phyloP scores from a whole-genome alignment of 2,888 invertebrate species.

The Ariolimax columbianus region DNA sequence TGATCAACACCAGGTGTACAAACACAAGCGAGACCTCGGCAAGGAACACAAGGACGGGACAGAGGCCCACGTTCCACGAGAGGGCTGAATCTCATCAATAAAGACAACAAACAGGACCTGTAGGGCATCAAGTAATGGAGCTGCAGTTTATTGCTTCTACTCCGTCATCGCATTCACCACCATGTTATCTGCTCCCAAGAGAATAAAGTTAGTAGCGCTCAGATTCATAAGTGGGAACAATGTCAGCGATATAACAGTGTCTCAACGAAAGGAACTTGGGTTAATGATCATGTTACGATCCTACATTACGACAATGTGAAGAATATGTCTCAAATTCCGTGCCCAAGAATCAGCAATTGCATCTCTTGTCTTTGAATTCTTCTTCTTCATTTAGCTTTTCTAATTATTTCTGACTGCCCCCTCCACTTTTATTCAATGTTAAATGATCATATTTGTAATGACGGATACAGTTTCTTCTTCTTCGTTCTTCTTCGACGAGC shows the following conservation, averaged over 20 bases:
- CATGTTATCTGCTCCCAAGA: background rate
- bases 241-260: background rate
- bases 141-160: background rate
- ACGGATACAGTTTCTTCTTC: too few relatives aligned
- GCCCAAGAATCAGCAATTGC: too few relatives aligned
- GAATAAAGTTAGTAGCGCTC: background rate
- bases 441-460: too few relatives aligned
- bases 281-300: too few relatives aligned
- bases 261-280: background rate
- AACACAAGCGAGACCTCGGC: background rate
- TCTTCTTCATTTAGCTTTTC: too few relatives aligned
- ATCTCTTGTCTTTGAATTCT: too few relatives aligned
- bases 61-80: background rate
- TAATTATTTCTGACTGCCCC: too few relatives aligned
- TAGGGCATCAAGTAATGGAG: background rate
- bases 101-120: constrained; percentile 14
- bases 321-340: too few relatives aligned
- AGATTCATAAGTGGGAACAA: background rate
- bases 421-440: too few relatives aligned
- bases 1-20: constrained; percentile 11
- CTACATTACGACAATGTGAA: too few relatives aligned
- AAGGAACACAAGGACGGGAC: background rate
- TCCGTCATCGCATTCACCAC: background rate
- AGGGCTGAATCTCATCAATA: background rate
- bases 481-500: too few relatives aligned